Evolutionary conservation across 2,113 vertebrate species (phyloP), one percentile per base, ranked within the genome.

Genomic region (Falcunculus frontatus): DNA sequence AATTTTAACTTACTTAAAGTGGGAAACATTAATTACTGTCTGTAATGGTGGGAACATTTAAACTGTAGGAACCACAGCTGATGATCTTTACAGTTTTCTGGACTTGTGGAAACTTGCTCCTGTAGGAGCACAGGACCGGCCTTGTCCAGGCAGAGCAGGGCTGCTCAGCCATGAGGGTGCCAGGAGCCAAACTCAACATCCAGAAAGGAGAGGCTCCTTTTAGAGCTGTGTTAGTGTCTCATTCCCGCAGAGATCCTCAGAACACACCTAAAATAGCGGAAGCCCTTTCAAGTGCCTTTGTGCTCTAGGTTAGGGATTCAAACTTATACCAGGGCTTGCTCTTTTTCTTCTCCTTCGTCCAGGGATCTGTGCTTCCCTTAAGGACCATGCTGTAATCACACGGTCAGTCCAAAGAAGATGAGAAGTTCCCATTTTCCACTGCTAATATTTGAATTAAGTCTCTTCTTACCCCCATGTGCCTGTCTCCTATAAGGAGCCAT

Each of bases 321-420:
- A 65, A 22, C 16, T 26, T 26, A 2, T 37, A 6, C 21, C 1
- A 6, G 29, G 47, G 30, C 29, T 86, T 0, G 0, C 19, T 52
- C 11, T 46, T 60, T 18, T 35, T 56, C 15, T 57, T 30, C 29
- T 50, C 18, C 21, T 42, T 16, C 12, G 16, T 35, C 33, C 0
- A 4, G 62, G 33, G 60, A 74, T 7, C 23, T 30, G 47, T n/a
- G 72, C 21, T 8, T 73, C 20, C 41, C 19, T 18, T 22, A 9
- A 68, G 39, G 18, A 11, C 44, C 0, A 0, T 52, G n/a, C 32
- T 87, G 20, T 49, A 37, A 41, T 49, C 18, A 22, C 11, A 16
- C 26, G 55, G 27, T 26, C 39, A 15, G 9, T 25, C 69, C 52
- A 29, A 46, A 32, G 74, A 30, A 19, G 8, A 18, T 8, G 52